A percentile compares a stretch with the other conserved stretches of the same genome.
phyloP scores from a whole-genome alignment of 2,113 vertebrate genomes.

The Mormyrus lacerda region DNA sequence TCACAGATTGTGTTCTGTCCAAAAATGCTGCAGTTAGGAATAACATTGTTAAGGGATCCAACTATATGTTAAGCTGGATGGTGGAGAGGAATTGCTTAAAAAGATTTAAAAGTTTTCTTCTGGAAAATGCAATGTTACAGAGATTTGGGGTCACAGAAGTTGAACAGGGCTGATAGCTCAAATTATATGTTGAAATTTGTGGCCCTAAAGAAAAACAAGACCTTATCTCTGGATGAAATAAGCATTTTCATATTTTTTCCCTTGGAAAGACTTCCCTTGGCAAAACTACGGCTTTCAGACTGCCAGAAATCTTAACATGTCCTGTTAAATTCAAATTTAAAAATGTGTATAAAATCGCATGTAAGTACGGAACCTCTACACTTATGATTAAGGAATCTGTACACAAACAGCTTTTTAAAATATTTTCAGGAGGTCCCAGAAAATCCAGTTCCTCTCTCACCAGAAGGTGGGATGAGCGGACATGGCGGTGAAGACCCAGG shows the following conservation, averaged over 20 bases:
- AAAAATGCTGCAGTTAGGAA: neutral
- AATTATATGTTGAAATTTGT: neutral
- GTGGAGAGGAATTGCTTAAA: neutral
- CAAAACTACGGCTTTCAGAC: neutral
- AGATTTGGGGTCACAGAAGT: neutral
- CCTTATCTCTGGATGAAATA: neutral
- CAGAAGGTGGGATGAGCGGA: conserved; percentile 46
- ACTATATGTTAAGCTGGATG: neutral
- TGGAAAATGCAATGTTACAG: neutral
- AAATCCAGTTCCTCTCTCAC: conserved; percentile 41
- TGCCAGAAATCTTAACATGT: neutral
- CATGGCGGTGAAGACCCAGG: conserved; percentile 34
- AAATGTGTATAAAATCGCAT: neutral
- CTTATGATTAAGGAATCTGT: neutral
- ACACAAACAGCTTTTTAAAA: conserved; percentile 9
- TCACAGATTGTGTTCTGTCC: neutral
- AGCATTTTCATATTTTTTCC: neutral
- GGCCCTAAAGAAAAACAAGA: neutral
- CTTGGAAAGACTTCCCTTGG: neutral
- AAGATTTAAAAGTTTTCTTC: neutral
- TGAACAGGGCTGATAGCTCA: neutral
- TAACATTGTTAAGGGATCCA: neutral
- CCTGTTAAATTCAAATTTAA: neutral
- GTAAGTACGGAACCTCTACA: neutral
- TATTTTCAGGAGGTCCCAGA: conserved; percentile 57